Base-by-base conservation (phyloP, 2,113 vertebrate species). In the Oenanthe melanoleuca region DNA sequence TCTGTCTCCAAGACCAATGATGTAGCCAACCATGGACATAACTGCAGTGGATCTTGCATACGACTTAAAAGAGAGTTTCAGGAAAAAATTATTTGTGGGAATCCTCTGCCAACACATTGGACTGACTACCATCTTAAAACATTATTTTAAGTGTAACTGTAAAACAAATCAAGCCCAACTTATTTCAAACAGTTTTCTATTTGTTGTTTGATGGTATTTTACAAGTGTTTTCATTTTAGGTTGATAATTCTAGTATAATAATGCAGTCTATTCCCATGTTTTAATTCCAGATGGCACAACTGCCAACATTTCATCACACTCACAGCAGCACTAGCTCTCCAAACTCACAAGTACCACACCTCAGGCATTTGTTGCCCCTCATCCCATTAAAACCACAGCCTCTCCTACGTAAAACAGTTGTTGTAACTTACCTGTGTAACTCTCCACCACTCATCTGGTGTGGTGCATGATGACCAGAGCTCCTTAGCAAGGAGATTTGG, bases 21-120 rank as follows among this genome's bases (percentile, higher is more conserved):
- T 99, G 97, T 99, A 99, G 64, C 99, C 99, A 89, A 99, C 99
- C 99, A 99, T 99, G 21, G 99, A 99, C 99, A 99, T 99, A 93
- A 99, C 99, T 34, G 99, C 99, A 44, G 99, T 99, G 38, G 99
- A 99, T 93, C 99, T 98, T 93, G 99, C 99, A 12, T 99, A 99
- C 8, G 98, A 99, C 99, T 99, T 86, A 60, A 95, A 93, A 93
- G 87, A 85, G 90, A 89, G 95, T 94, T 97, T 96, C 93, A 97
- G 90, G 95, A 97, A 96, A 94, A 96, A 74, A 82, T 96, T 97
- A 96, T 94, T 97, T 93, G 83, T 92, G 93, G 88, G 86, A 96
- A 92, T 95, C 86, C 88, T 97, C 87, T 82, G 79, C 86, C 90
- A 97, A 95, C 64, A 96, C 82, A 92, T 24, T 79, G 91, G 94